Evolutionary conservation across 2,797 vertebrate genomes (phyloP), one percentile per base, ranked within the genome.

Genomic region (Neopelma chrysocephalum): DNA sequence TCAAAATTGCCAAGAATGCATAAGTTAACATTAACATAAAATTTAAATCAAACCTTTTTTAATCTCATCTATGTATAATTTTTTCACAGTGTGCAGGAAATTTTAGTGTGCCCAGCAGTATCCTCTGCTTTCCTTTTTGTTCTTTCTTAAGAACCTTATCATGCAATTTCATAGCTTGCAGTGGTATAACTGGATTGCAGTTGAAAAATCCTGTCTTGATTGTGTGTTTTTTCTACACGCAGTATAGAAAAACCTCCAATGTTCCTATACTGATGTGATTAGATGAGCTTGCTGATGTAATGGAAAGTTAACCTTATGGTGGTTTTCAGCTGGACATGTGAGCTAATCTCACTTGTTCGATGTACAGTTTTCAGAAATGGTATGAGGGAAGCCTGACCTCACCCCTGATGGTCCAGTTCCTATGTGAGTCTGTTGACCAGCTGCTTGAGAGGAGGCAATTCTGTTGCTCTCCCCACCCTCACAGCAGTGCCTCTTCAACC

Each of bases 231-330:
- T 81, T 34, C 9, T 54, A 2, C 3, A 9, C 9, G 10, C 21
- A 48, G 9, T 43, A 7, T 79, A 61, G 32, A 32, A 54, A 36
- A 66, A 25, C 19, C 50, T 70, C 5, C 10, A 4, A 26, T 62
- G 51, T 64, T 87, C 42, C 3, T n/a, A 9, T 4, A 23, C 32
- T 50, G 51, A 17, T 89, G 26, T 42, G 82, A 56, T 71, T 32
- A 60, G 68, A 60, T 78, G 82, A 90, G 34, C 34, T 69, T 65
- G 76, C 76, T 86, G 80, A 78, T 68, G 62, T 38, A 68, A 92
- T 3, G 20, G 80, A 56, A 93, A 57, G 34, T 75, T 92, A 58
- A 78, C 62, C 26, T 78, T 78, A 23, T 23, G 51, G 29, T 38
- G 31, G 54, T 88, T 78, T 85, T 68, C 42, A 68, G 21, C 48